Conservation (phyloP, 2,888 invertebrate species). For the Orchesellides sinensis region DNA sequence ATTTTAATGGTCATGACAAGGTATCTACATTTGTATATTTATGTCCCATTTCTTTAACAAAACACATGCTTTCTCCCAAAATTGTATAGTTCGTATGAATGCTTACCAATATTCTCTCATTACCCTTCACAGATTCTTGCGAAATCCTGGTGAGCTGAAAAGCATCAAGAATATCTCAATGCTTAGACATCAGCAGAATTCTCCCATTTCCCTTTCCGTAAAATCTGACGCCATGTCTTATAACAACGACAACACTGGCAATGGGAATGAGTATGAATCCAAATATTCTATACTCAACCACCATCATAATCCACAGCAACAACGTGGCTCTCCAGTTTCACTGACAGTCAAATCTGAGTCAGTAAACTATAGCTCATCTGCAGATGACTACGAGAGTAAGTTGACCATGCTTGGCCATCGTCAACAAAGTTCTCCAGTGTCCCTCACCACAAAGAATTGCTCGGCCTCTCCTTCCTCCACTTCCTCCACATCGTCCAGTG, state of each 20-base stretch:
- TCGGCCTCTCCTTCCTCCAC: constrained; percentile 72
- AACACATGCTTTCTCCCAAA: too few species aligned
- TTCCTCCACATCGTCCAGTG: constrained; percentile 70
- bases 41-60: too few species aligned
- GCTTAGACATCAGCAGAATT: constrained; percentile 83
- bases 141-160: constrained; percentile 95
- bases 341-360: constrained; percentile 72
- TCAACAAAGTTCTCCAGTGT: constrained; percentile 74
- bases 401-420: constrained; percentile 91
- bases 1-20: too few species aligned
- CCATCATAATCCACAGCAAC: constrained; percentile 81
- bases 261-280: constrained; percentile 54
- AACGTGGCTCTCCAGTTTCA: constrained; percentile 76
- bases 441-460: constrained; percentile 72
- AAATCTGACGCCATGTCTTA: constrained; percentile 68
- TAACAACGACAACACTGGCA: constrained; percentile 47
- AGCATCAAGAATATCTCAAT: constrained; percentile 95
- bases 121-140: constrained; percentile 84
- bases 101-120: not conserved
- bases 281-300: constrained; percentile 64
- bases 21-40: too few species aligned
- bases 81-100: too few species aligned
- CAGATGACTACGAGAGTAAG: constrained; percentile 82
- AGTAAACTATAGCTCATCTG: constrained; percentile 79
- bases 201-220: constrained; percentile 72